Evolutionary conservation across 1,140 invertebrate genomes (phyloP), one percentile per base, ranked within the genome.

Genomic region (Belonocnema kinseyi): DNA sequence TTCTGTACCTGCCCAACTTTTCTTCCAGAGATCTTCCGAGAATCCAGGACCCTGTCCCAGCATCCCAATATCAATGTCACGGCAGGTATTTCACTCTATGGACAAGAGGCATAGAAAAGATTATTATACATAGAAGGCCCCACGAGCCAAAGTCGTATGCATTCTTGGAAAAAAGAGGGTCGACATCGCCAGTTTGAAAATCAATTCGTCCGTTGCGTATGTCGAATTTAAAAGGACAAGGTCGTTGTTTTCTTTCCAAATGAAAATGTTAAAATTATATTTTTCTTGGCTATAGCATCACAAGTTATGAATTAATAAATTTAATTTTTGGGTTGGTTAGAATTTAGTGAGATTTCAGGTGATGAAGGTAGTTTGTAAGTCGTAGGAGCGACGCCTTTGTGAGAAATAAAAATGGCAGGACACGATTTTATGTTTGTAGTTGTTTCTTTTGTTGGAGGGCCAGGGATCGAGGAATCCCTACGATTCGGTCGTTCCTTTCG

Each of bases 401-500:
- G 26, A 66, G 14, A 40, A 66, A 66, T 66, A 66, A 66, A 66
- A 66, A 66, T 66, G 61, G 26, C 40, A 40, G 61, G 61, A 66
- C 26, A 66, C 26, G 26, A 66, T 40, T 66, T 66, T 33, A 66
- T 33, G 61, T 33, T 66, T 66, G 61, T 66, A 0, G 61, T n/a
- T 14, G 61, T 66, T 66, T 66, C 61, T 66, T 66, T 66, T 66
- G 61, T 66, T 66, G 61, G 7, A 46, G 61, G 61, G 40, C 61
- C 26, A 66, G 3, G 33, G 58, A 61, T 61, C 11, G 58, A 14
- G 33, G 61, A 66, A 66, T 66, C 61, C 16, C 61, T 66, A 46
- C 61, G 61, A 66, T 66, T 66, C 61, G 61, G 26, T 66, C 33
- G 50, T 82, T 82, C 77, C 77, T 79, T 78, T 78, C 77, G 77